These are phyloP conservation scores for Lucilia sericata DNA, from an alignment of 1,140 invertebrate species.

Conservation along the genomic window DNA sequence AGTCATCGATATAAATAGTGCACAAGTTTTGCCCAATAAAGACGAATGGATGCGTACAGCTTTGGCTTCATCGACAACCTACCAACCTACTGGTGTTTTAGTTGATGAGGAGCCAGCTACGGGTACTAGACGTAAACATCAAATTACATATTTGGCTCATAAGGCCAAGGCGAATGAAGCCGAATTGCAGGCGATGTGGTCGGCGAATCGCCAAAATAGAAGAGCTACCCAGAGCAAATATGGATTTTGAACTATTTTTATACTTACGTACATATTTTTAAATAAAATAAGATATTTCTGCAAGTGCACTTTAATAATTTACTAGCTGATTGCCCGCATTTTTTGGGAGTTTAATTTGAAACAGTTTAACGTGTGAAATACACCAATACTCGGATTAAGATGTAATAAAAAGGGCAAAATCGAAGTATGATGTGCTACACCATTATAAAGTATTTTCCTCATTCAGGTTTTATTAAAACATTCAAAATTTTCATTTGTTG, in stretches of 20 bases:
- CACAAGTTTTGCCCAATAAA: slow-evolving; percentile 83
- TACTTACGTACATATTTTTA: too few species aligned
- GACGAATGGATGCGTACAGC: slow-evolving; percentile 85
- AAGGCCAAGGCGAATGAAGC: slow-evolving; percentile 94
- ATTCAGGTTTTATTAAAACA: too few species aligned
- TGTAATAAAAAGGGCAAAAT: too few species aligned
- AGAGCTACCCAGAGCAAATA: slow-evolving; percentile 90
- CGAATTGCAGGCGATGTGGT: slow-evolving; percentile 94
- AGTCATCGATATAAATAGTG: slow-evolving; percentile 87
- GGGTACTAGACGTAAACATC: slow-evolving; percentile 87
- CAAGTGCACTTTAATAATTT: too few species aligned
- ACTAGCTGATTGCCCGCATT: too few species aligned
- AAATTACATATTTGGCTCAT: slow-evolving; percentile 95
- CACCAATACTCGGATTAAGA: too few species aligned
- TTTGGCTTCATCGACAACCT: slow-evolving; percentile 79
- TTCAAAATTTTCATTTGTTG: too few species aligned
- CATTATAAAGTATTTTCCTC: too few species aligned
- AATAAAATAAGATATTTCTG: too few species aligned
- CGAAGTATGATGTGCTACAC: too few species aligned
- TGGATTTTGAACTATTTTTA: slow-evolving; percentile 75
- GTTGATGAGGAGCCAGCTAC: slow-evolving; percentile 73
- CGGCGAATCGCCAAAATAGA: slow-evolving; percentile 84
- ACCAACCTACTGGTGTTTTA: slow-evolving; percentile 62
- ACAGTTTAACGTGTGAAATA: too few species aligned
- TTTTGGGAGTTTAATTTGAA: too few species aligned